Conservation (phyloP, 2,888 invertebrate genomes). For the Perdita meconis region DNA sequence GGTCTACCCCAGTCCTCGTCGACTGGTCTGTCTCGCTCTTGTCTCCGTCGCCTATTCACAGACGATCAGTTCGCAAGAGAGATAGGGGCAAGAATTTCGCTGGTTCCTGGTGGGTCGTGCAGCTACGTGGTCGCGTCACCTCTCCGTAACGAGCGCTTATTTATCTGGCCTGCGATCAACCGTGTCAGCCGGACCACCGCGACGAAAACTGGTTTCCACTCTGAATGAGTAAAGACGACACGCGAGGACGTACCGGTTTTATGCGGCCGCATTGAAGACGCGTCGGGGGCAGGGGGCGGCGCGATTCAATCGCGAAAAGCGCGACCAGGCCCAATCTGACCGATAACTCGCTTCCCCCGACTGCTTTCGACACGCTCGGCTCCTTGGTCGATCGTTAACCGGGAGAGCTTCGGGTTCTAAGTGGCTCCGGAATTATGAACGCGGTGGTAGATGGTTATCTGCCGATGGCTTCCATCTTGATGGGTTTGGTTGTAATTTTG, state of each 20-base stretch:
- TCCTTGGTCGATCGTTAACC: neutral
- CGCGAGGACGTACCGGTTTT: slow-evolving; percentile 42
- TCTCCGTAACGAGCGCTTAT: slow-evolving; percentile 64
- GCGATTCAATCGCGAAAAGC: slow-evolving; percentile 39
- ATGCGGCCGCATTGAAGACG: slow-evolving; percentile 25
- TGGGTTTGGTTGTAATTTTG: no score
- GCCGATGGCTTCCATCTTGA: no score
- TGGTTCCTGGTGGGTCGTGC: slow-evolving; percentile 36
- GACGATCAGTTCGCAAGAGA: neutral
- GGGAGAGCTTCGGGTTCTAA: neutral
- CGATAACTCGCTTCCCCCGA: slow-evolving; percentile 1
- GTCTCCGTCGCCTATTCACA: neutral
- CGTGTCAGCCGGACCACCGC: slow-evolving; percentile 48
- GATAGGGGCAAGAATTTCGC: slow-evolving; percentile 24
- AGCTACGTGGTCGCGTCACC: slow-evolving; percentile 38
- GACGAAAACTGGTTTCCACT: slow-evolving; percentile 67
- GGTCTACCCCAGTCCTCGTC: no score
- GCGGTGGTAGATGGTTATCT: no score
- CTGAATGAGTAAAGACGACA: slow-evolving; percentile 62
- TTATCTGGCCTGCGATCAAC: slow-evolving; percentile 60
- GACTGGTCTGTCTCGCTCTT: neutral
- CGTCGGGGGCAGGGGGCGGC: slow-evolving; percentile 16
- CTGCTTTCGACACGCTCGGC: neutral
- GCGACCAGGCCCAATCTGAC: slow-evolving; percentile 3
- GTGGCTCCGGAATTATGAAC: no score